Base-by-base conservation (phyloP, 1,140 invertebrate genomes). In the Diabrotica undecimpunctata region DNA sequence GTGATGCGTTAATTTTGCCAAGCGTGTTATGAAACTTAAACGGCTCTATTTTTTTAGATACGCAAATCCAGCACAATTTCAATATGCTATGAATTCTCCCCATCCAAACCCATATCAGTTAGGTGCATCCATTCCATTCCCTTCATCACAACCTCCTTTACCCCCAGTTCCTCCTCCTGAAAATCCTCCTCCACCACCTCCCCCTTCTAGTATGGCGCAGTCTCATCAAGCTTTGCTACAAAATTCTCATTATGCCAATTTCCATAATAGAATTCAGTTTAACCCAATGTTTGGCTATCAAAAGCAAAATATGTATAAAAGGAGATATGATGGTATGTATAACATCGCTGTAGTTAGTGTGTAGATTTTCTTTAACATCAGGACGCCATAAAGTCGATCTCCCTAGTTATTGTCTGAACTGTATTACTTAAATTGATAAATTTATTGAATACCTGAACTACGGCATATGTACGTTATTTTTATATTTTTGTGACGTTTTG, bases 171-270 rank as follows among this genome's bases (percentile, higher is more conserved):
- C 52, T 5, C 61, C 53, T 37, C 61, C 61, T 9, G 14, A 54
- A 39, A 54, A 54, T 13, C 61, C 61, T 6, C 61, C 61, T 39
- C 61, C 61, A 36, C 61, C 59, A 35, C 52, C 61, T 13, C 61
- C 39, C 12, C 41, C 39, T 52, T 14, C 39, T 25, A 13, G 8
- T 6, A n/a, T 7, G 4, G 10, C 25, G 0, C 54, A 14, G 6
- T 55, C 25, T 8, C 41, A 6, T 10, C n/a, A n/a, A 46, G n/a
- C 25, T 2, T 2, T 25, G 25, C 25, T 25, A 25, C 25, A 25
- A 25, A 25, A 1, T 25, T 25, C 25, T 25, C 25, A 25, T 25
- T 25, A 25, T 25, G 25, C 25, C 41, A 46, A 46, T 46, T 46
- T 46, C 3, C 6, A 46, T n/a, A 46, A 46, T n/a, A 46, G 41